Evolutionary conservation across 2,888 invertebrate species (phyloP).

Genomic region (Thecophora atra): DNA sequence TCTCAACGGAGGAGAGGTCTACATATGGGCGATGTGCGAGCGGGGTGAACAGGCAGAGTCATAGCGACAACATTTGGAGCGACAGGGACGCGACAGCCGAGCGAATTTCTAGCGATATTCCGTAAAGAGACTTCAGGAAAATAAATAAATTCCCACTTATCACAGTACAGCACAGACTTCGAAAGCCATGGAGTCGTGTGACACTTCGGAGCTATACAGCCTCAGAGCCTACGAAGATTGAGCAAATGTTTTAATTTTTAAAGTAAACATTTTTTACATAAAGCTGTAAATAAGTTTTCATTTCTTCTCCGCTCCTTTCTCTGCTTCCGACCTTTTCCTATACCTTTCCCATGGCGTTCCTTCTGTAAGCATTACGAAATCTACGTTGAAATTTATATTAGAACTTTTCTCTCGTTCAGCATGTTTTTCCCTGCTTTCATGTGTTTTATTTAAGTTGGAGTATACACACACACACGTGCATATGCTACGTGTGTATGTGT

Average conservation of each 20-base stretch:
- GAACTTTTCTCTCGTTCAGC: slow-evolving; percentile 32
- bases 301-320: not conserved
- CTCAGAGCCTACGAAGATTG: not conserved
- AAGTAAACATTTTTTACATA: not conserved
- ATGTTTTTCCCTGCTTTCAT: slow-evolving; percentile 7
- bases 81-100: too few relatives aligned
- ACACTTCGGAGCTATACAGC: too few relatives aligned
- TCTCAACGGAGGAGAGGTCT: not conserved
- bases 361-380: not conserved
- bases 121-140: not conserved
- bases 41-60: too few relatives aligned
- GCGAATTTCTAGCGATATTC: too few relatives aligned
- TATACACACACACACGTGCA: too few relatives aligned
- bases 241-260: not conserved
- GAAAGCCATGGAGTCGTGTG: too few relatives aligned
- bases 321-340: not conserved
- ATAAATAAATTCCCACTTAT: slow-evolving; percentile 13
- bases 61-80: too few relatives aligned
- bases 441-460: not conserved
- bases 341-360: not conserved
- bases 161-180: too few relatives aligned
- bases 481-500: not conserved
- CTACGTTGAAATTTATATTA: slow-evolving; percentile 25
- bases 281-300: not conserved
- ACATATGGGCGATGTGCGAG: too few relatives aligned